Evolutionary conservation across 2,113 vertebrate genomes (phyloP).

Genomic region (Sturnus vulgaris): DNA sequence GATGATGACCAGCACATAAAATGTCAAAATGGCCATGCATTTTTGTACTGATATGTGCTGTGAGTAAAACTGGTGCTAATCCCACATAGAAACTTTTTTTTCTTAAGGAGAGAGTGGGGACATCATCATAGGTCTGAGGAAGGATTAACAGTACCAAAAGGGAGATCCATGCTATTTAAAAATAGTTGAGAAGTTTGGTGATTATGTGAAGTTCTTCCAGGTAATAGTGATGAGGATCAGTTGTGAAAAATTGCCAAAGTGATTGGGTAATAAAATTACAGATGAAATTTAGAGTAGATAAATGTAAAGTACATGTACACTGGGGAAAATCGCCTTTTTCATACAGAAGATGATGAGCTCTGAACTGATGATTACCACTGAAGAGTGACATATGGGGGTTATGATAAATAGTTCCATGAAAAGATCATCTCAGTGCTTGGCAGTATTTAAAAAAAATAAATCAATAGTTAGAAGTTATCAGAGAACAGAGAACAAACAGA

Average conservation of each 20-base stretch:
- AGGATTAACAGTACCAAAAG: not conserved
- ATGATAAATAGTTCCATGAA: not conserved
- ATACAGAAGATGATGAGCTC: not conserved
- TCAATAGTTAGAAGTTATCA: not conserved
- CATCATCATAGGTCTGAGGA: not conserved
- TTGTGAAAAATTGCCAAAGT: not conserved
- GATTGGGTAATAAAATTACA: not conserved
- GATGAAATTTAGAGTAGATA: not conserved
- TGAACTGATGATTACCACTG: not conserved
- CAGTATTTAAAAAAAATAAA: not conserved
- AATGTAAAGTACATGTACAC: not conserved
- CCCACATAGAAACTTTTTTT: not conserved
- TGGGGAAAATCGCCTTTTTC: not conserved
- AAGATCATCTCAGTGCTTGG: not conserved
- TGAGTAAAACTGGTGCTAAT: not conserved
- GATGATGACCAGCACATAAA: not conserved
- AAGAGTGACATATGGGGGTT: not conserved
- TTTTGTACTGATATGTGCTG: not conserved
- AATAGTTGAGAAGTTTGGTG: not conserved
- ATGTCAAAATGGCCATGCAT: not conserved
- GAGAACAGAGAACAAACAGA: not conserved
- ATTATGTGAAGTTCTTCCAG: not conserved
- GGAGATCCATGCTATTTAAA: not conserved
- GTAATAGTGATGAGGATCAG: not conserved
- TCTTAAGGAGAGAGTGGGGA: not conserved